Conservation (phyloP, 2,888 invertebrate genomes). For the Bibio marci region DNA sequence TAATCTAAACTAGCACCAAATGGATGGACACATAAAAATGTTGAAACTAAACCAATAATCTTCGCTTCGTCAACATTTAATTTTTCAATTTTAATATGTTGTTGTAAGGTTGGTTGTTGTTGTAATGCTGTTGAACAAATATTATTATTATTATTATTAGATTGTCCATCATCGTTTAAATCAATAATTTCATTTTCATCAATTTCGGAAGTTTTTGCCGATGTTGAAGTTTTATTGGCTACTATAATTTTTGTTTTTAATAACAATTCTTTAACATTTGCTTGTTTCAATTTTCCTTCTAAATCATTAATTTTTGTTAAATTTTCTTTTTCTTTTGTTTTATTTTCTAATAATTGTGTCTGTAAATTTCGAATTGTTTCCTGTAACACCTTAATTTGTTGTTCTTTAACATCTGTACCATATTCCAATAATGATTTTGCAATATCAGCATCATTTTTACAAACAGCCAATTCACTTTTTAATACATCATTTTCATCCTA, state of each 20-base stretch:
- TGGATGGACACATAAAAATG: conserved; percentile 77
- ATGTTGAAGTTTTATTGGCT: conserved; percentile 13
- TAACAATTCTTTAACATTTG: conserved; percentile 26
- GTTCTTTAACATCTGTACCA: conserved; percentile 67
- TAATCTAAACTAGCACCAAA: conserved; percentile 82
- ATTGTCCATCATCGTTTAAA: background rate
- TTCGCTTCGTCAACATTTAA: conserved; percentile 38
- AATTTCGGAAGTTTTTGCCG: conserved; percentile 16
- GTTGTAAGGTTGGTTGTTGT: too few relatives aligned
- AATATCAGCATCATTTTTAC: conserved; percentile 54
- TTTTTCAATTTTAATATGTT: conserved; percentile 6
- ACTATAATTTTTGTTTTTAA: conserved; percentile 25
- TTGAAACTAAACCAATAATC: conserved; percentile 71
- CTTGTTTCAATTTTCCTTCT: conserved; percentile 25
- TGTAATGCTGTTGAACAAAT: too few relatives aligned
- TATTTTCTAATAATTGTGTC: conserved; percentile 26
- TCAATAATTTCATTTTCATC: conserved; percentile 12
- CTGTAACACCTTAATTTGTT: conserved; percentile 51
- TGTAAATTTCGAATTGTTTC: conserved; percentile 30
- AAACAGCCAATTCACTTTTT: conserved; percentile 80
- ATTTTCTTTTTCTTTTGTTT: conserved; percentile 25
- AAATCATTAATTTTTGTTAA: conserved; percentile 21
- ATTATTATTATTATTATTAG: background rate
- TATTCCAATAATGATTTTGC: too few relatives aligned
- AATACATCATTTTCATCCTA: conserved; percentile 81